These are phyloP conservation scores for Oxyruncus cristatus DNA, from an alignment of 2,113 vertebrate species.

Conservation along the genomic window DNA sequence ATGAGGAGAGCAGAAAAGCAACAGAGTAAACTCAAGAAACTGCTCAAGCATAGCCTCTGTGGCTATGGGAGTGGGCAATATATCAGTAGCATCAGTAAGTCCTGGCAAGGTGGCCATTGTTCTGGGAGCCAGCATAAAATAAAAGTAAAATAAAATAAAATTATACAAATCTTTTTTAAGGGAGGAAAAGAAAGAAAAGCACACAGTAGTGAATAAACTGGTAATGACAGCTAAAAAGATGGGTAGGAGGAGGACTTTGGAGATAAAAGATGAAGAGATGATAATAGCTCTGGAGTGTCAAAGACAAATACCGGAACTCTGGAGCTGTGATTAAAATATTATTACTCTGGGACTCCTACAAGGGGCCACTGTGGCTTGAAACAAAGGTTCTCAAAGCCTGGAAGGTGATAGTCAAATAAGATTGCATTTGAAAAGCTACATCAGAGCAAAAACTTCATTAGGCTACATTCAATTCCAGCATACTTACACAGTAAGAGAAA, in stretches of 20 bases:
- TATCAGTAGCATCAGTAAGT: rapidly evolving
- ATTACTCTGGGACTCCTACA: background rate
- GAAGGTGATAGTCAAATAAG: background rate
- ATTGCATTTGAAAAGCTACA: background rate
- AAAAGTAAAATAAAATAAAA: background rate
- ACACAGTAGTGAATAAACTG: background rate
- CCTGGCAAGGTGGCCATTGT: background rate
- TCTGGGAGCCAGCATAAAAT: background rate
- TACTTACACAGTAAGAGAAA: background rate
- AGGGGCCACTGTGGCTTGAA: background rate
- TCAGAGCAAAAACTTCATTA: background rate
- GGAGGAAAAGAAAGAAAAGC: background rate
- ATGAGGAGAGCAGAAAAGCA: background rate
- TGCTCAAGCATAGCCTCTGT: background rate
- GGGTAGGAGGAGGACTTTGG: background rate
- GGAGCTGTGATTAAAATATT: background rate
- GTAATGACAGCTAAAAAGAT: background rate
- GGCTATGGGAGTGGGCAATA: background rate
- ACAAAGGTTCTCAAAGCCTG: background rate
- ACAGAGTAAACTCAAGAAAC: background rate
- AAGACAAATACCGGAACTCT: background rate
- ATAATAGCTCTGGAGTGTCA: background rate
- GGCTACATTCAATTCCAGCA: background rate
- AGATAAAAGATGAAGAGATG: background rate
- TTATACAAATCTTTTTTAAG: background rate